A percentile compares a stretch with the other conserved stretches of the same genome.
phyloP scores from a whole-genome alignment of 2,113 vertebrate species.

The Sinocyclocheilus anshuiensis region DNA sequence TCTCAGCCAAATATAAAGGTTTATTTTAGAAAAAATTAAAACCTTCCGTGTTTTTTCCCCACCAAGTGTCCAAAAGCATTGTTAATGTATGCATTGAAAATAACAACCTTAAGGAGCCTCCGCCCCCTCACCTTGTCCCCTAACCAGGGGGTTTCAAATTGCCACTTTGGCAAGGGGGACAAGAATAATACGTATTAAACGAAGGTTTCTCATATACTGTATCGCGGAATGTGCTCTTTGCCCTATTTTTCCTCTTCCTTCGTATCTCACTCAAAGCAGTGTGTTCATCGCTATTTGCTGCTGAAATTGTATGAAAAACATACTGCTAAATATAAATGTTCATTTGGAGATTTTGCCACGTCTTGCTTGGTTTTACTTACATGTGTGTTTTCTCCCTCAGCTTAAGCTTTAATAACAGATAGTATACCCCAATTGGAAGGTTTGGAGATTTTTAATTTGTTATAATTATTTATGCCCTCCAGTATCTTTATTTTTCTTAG shows the following conservation, averaged over 20 bases:
- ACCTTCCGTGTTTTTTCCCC: not conserved
- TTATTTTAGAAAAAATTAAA: conserved; percentile 13
- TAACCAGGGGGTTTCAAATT: conserved; percentile 68
- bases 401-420: too few relatives aligned
- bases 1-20: not conserved
- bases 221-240: conserved; percentile 73
- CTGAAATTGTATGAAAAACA: conserved; percentile 48
- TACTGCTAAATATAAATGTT: not conserved
- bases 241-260: conserved; percentile 65
- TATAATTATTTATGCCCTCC: not conserved
- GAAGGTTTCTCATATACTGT: conserved; percentile 71
- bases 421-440: not conserved
- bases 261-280: conserved; percentile 54
- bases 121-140: conserved; percentile 54
- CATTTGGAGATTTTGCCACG: not conserved
- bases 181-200: conserved; percentile 76
- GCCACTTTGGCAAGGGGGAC: conserved; percentile 70
- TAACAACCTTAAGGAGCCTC: conserved; percentile 60
- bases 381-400: not conserved
- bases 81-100: conserved; percentile 60
- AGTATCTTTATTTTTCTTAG: not conserved
- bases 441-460: not conserved
- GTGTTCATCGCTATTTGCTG: conserved; percentile 11
- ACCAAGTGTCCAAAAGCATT: conserved; percentile 58
- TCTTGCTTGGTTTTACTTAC: not conserved